phyloP scores from a whole-genome alignment of 2,888 invertebrate species.

The Archips crataeganus region DNA sequence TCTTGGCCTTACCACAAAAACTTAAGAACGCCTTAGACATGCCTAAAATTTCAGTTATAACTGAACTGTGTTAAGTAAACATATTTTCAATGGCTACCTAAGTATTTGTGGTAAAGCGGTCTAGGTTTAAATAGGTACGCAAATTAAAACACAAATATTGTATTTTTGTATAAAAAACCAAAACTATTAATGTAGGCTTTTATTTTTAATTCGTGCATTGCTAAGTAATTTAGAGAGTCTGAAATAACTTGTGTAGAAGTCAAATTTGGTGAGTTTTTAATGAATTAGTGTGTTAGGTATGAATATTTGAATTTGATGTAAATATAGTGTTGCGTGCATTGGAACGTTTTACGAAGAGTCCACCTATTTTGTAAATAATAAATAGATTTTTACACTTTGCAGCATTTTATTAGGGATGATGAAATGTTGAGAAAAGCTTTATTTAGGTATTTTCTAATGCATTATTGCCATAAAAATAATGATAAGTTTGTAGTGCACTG shows the following conservation, averaged over 20 bases:
- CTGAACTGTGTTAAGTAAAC: no score
- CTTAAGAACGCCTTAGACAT: no score
- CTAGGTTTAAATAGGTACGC: conserved; percentile 21
- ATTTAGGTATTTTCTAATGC: conserved; percentile 72
- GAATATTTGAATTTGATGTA: conserved; percentile 52
- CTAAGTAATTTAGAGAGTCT: conserved; percentile 20
- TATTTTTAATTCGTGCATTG: conserved; percentile 35
- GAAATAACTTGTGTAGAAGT: conserved; percentile 26
- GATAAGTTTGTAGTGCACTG: conserved; percentile 45
- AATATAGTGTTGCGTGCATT: conserved; percentile 74
- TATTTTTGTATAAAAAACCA: conserved; percentile 73
- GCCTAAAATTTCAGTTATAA: no score
- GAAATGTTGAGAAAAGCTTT: conserved; percentile 74
- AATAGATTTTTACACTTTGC: conserved; percentile 80
- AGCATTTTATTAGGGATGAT: conserved; percentile 62
- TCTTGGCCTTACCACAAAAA: not conserved
- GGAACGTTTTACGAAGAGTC: conserved; percentile 82
- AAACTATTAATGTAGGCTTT: conserved; percentile 53
- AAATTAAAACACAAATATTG: conserved; percentile 52
- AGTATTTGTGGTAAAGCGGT: no score
- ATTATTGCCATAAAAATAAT: conserved; percentile 70
- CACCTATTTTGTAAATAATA: conserved; percentile 84
- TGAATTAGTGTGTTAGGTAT: conserved; percentile 44
- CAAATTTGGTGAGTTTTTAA: conserved; percentile 26
- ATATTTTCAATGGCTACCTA: no score